Evolutionary conservation across 2,888 invertebrate genomes (phyloP), one percentile per base, ranked within the genome.

Genomic region (Gerris lacustris): DNA sequence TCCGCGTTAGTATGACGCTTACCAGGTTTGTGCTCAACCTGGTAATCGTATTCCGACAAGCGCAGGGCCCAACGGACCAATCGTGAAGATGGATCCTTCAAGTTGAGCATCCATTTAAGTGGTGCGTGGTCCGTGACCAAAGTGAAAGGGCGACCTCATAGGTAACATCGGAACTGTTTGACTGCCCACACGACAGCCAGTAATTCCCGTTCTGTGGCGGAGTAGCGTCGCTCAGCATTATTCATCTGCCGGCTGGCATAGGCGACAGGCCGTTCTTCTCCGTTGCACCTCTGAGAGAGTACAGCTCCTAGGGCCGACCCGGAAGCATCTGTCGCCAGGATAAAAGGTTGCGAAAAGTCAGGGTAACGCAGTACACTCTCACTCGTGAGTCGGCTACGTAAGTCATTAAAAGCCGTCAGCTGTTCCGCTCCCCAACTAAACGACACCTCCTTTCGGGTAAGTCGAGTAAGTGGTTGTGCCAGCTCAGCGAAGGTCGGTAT

Each of bases 261-360:
- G 17, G 74, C 74, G 6, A 76, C 63, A 5, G 74, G 72, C 44
- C 5, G 5, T 17, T n/a, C n/a, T n/a, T n/a, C n/a, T n/a, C n/a
- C n/a, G n/a, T n/a, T n/a, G n/a, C n/a, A n/a, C n/a, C n/a, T 17
- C n/a, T 78, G 77, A 6, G 74, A 71, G 9, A 79, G 69, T 2
- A 77, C 72, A 6, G 74, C 76, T 15, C 76, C 78, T 5, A 78
- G 69, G 6, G 76, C 77, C 7, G 67, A 44, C 0, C 71, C 70
- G 0, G 74, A 75, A 0, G 76, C 76, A 70, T 79, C 77, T 0
- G 76, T 77, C 7, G 74, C 73, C 2, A 78, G 68, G 11, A 75
- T 72, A 44, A 75, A 76, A n/a, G 67, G 69, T 6, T 70, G 45
- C 2, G 73, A 69, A 62, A 76, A 72, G 63, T 76, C 73, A 6